Percentiles rank a stretch among this genome's conserved stretches.
These are phyloP conservation scores for Anarrhichthys ocellatus DNA, from an alignment of 2,113 vertebrate genomes.

Conservation along the genomic window DNA sequence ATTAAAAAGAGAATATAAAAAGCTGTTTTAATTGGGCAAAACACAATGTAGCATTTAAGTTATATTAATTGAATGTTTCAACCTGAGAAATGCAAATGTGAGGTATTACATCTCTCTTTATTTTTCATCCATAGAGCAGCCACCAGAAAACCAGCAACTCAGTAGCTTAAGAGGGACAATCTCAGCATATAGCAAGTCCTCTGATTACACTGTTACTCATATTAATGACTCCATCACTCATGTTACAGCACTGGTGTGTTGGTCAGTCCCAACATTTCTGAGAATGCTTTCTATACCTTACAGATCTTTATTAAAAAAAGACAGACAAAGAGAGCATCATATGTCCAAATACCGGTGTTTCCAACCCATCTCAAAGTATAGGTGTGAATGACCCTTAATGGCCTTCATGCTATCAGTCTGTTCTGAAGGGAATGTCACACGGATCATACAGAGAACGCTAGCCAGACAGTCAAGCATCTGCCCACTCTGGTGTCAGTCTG, in stretches of 20 bases:
- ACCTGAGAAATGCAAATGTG: constrained; percentile 38
- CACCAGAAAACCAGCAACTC: not conserved
- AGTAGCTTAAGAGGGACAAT: not conserved
- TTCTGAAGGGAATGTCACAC: not conserved
- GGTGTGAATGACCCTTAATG: not conserved
- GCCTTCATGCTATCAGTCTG: not conserved
- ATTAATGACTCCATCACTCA: not conserved
- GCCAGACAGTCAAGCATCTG: not conserved
- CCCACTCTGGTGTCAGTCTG: constrained; percentile 50
- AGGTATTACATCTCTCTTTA: not conserved
- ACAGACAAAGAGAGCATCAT: not conserved
- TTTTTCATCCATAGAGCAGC: constrained; percentile 4
- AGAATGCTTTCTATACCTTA: not conserved
- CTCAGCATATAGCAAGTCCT: not conserved
- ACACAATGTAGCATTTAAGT: constrained; percentile 2
- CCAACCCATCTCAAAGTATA: not conserved
- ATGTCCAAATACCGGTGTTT: not conserved
- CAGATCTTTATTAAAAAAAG: not conserved
- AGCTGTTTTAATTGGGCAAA: not conserved
- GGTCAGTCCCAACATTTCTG: not conserved
- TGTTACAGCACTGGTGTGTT: not conserved
- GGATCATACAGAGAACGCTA: not conserved
- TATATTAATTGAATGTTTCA: not conserved
- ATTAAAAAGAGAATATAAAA: not conserved
- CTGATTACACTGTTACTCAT: not conserved